A percentile compares a stretch with the other conserved stretches of the same genome.
These are phyloP conservation scores for Eristalis pertinax DNA, from an alignment of 2,888 invertebrate genomes.

Conservation along the genomic window DNA sequence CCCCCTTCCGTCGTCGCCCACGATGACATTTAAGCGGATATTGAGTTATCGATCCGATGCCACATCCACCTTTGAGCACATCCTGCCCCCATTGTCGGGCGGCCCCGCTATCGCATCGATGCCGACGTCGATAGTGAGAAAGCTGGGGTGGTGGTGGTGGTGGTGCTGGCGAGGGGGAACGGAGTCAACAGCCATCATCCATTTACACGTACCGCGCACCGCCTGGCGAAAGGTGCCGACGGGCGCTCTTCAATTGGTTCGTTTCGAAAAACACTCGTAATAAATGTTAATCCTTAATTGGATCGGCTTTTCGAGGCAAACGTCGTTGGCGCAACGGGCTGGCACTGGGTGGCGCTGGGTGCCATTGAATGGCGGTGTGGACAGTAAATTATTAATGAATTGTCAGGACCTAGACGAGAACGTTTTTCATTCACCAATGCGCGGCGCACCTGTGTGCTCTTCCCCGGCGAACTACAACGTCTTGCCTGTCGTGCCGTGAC, in stretches of 20 bases:
- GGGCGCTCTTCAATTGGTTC: constrained; percentile 64
- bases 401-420: constrained; percentile 42
- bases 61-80: constrained; percentile 56
- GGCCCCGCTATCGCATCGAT: too few species aligned
- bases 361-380: too few species aligned
- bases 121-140: too few species aligned
- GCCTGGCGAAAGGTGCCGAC: constrained; percentile 29
- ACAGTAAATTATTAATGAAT: constrained; percentile 66
- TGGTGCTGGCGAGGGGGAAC: too few species aligned
- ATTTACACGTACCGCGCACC: constrained; percentile 2
- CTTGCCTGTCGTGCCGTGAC: constrained; percentile 8
- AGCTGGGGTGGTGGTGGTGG: neutral
- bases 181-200: neutral
- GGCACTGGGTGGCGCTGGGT: neutral
- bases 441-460: constrained; percentile 25
- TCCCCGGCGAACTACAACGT: too few species aligned
- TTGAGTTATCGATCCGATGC: constrained; percentile 63
- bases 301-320: constrained; percentile 52
- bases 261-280: constrained; percentile 66
- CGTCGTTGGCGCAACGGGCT: neutral
- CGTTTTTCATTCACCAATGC: constrained; percentile 32
- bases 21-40: constrained; percentile 67
- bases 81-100: constrained; percentile 52
- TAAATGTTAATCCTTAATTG: constrained; percentile 72
- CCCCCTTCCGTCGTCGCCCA: neutral